These are phyloP conservation scores for Tachyglossus aculeatus DNA, from an alignment of 2,797 vertebrate genomes.

Conservation along the genomic window DNA sequence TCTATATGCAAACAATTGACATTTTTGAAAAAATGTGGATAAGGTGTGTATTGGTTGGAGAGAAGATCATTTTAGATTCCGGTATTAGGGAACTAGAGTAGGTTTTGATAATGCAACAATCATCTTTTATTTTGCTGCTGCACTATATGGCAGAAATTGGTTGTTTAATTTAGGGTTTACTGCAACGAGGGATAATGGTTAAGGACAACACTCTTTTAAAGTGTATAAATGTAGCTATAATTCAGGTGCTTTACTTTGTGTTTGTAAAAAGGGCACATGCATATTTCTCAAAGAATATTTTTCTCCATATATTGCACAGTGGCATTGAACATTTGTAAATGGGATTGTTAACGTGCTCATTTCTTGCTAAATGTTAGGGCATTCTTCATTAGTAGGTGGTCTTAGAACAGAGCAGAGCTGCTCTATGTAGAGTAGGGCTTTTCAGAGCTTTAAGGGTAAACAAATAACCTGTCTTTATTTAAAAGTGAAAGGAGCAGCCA, in stretches of 20 bases:
- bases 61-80: constrained; percentile 61
- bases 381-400: not conserved
- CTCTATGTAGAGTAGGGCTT: not conserved
- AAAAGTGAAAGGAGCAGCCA: constrained; percentile 3
- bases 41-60: constrained; percentile 67
- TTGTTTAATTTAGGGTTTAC: constrained; percentile 70
- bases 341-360: not conserved
- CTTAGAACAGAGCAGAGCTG: not conserved
- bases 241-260: constrained; percentile 49
- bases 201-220: constrained; percentile 59
- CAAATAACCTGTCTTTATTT: not conserved
- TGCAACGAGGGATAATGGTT: constrained; percentile 57
- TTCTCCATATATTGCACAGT: not conserved
- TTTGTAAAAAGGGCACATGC: constrained; percentile 40
- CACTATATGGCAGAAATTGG: constrained; percentile 54
- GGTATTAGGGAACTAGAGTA: constrained; percentile 62
- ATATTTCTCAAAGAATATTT: constrained; percentile 15
- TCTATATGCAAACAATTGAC: constrained; percentile 65
- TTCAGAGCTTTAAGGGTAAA: not conserved
- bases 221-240: constrained; percentile 26
- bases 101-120: constrained; percentile 68
- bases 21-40: constrained; percentile 65
- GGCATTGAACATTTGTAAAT: not conserved
- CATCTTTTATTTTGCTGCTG: constrained; percentile 64
- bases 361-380: not conserved